phyloP scores from a whole-genome alignment of 2,113 vertebrate species.

The Actenoides hombroni region DNA sequence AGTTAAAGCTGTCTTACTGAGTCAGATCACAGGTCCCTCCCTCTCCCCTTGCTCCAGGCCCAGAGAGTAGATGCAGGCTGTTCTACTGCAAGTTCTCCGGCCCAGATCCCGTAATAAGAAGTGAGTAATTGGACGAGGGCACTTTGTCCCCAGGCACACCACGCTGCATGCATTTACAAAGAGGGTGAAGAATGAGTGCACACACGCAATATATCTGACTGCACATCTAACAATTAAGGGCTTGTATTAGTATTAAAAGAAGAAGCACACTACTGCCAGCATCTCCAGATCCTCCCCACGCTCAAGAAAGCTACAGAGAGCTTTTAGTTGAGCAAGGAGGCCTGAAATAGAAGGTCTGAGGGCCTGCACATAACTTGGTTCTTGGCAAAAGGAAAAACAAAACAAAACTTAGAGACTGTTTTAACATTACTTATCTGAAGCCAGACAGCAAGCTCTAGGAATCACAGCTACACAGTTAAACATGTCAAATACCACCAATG shows the following conservation, averaged over 20 bases:
- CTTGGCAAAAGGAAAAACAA: not conserved
- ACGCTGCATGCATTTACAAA: not conserved
- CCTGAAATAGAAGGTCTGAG: not conserved
- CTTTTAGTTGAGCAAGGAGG: not conserved
- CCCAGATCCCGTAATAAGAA: not conserved
- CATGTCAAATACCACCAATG: not conserved
- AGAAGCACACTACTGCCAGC: not conserved
- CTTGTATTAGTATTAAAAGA: not conserved
- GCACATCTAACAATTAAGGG: not conserved
- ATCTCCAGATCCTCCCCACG: not conserved
- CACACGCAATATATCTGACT: rapidly evolving
- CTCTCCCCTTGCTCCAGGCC: not conserved
- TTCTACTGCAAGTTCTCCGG: not conserved
- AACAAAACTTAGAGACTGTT: not conserved
- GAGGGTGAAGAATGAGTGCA: not conserved
- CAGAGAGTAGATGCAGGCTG: not conserved
- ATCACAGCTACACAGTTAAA: not conserved
- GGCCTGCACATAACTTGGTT: not conserved
- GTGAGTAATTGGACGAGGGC: not conserved
- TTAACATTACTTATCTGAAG: not conserved
- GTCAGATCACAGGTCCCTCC: not conserved
- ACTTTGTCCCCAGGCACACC: not conserved
- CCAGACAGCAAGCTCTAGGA: not conserved
- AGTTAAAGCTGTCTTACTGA: not conserved
- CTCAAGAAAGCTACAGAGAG: not conserved